Conservation (phyloP, 2,113 vertebrate species). For the Ammodramus savannarum region DNA sequence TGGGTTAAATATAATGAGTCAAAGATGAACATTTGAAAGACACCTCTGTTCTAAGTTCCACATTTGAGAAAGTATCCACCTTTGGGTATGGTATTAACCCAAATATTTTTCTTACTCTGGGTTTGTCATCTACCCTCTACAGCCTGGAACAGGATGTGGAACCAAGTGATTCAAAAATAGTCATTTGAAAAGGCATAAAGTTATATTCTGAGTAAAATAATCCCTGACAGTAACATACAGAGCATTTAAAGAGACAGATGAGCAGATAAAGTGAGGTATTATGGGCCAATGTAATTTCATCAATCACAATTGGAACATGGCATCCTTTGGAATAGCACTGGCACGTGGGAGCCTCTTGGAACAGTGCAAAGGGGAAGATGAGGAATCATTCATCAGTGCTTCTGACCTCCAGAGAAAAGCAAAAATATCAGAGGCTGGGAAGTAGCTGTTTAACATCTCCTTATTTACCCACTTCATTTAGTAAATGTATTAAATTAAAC, state of each 20-base stretch:
- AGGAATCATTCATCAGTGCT: neutral
- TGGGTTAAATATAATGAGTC: neutral
- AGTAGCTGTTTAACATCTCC: slow-evolving; percentile 63
- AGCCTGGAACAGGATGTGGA: neutral
- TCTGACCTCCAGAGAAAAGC: slow-evolving; percentile 56
- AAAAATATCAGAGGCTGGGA: slow-evolving; percentile 58
- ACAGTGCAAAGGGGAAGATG: neutral
- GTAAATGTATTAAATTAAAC: slow-evolving; percentile 76
- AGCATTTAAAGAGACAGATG: slow-evolving; percentile 20
- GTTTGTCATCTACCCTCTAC: neutral
- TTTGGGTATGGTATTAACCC: neutral
- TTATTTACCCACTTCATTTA: slow-evolving; percentile 75
- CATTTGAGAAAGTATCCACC: neutral
- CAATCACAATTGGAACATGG: neutral
- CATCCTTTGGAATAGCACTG: neutral
- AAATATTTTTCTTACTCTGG: neutral
- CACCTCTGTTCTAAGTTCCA: neutral
- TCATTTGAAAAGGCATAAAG: neutral
- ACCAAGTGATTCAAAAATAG: neutral
- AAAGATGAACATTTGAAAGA: neutral
- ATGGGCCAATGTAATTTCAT: neutral
- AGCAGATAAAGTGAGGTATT: slow-evolving; percentile 6
- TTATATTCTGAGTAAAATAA: neutral
- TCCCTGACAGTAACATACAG: neutral
- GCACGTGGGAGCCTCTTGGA: neutral